phyloP scores from a whole-genome alignment of 2,888 invertebrate genomes.

The Drosophila pegasa region DNA sequence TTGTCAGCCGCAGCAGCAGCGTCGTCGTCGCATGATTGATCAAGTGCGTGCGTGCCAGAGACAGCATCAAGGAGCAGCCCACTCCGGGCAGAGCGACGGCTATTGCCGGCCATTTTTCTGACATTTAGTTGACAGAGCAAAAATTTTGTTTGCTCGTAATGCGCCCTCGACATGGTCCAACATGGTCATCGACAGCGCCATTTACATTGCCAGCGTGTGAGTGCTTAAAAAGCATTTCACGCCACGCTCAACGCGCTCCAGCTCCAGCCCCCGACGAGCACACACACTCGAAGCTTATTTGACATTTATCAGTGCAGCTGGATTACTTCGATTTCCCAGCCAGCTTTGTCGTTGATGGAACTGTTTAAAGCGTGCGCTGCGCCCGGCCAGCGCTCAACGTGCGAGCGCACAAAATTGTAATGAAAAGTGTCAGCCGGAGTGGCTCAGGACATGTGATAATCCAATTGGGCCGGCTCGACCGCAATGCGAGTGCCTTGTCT shows the following conservation, averaged over 20 bases:
- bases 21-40: conserved; percentile 74
- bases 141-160: conserved; percentile 76
- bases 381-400: conserved; percentile 43
- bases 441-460: conserved; percentile 61
- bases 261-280: conserved; percentile 25
- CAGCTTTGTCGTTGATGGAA: conserved; percentile 68
- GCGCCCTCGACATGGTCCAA: conserved; percentile 57
- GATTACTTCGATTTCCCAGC: conserved; percentile 52
- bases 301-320: conserved; percentile 76
- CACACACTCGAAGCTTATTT: conserved; percentile 70
- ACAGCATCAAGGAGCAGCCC: conserved; percentile 58
- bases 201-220: conserved; percentile 52
- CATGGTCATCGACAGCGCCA: conserved; percentile 46
- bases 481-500: conserved; percentile 48
- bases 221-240: conserved; percentile 76
- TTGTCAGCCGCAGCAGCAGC: conserved; percentile 61
- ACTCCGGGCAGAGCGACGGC: conserved; percentile 37
- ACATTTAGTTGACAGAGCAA: conserved; percentile 79
- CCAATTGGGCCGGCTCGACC: conserved; percentile 61
- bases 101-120: conserved; percentile 73
- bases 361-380: conserved; percentile 61
- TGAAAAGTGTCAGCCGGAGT: conserved; percentile 57
- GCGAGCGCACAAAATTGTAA: conserved; percentile 66
- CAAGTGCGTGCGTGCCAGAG: conserved; percentile 74
- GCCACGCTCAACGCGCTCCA: conserved; percentile 35